A percentile compares a stretch with the other conserved stretches of the same genome.
Evolutionary conservation across 1,140 invertebrate genomes (phyloP).

Genomic region (Coenobita brevimanus): DNA sequence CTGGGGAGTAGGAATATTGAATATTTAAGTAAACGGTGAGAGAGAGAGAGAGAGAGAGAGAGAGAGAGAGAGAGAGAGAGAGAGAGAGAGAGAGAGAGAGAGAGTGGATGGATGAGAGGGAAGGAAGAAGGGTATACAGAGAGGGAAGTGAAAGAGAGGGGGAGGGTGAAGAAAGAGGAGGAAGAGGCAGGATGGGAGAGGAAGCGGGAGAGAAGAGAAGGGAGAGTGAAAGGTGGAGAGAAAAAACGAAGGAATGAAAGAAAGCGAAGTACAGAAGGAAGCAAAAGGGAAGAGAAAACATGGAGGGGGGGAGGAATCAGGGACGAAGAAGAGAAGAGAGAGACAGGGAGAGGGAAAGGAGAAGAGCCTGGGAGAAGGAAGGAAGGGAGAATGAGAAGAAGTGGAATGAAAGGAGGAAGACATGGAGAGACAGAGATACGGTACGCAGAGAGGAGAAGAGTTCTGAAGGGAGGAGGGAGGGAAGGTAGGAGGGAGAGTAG

Average conservation of each 20-base stretch:
- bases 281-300: neutral
- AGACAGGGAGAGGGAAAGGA: neutral
- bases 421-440: neutral
- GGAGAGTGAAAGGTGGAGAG: too few relatives aligned
- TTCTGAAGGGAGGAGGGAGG: neutral
- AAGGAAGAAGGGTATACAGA: neutral
- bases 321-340: neutral
- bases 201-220: neutral
- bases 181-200: neutral
- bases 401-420: neutral
- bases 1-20: neutral
- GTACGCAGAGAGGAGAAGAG: neutral
- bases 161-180: neutral
- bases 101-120: neutral
- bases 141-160: neutral
- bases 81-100: slow-evolving; percentile 1
- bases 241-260: too few relatives aligned
- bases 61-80: slow-evolving; percentile 1
- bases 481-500: neutral
- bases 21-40: neutral
- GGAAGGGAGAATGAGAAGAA: neutral
- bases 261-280: too few relatives aligned
- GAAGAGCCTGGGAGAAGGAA: neutral
- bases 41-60: neutral
- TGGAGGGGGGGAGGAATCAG: neutral